Percentiles rank a stretch among this genome's conserved stretches.
phyloP scores from a whole-genome alignment of 2,113 vertebrate species.

The Zapus hudsonius region DNA sequence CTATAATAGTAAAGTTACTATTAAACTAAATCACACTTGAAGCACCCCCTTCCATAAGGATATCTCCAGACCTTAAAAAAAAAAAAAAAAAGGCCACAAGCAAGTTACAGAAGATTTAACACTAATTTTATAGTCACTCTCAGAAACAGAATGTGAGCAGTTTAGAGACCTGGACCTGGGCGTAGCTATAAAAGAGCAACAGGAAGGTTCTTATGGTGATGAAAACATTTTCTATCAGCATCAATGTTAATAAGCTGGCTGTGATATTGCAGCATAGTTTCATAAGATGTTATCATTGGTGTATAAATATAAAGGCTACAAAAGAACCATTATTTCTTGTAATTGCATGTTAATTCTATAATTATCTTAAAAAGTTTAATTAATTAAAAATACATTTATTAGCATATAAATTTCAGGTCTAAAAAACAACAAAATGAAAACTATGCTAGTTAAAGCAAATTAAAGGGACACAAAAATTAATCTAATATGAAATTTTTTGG shows the following conservation, averaged over 20 bases:
- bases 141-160: not conserved
- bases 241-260: not conserved
- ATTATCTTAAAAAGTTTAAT: constrained; percentile 17
- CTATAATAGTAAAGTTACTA: too few species aligned
- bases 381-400: constrained; percentile 18
- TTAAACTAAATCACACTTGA: not conserved
- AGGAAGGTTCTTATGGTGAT: not conserved
- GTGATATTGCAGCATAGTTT: not conserved
- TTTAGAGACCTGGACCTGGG: not conserved
- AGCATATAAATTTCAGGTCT: not conserved
- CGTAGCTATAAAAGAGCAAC: not conserved
- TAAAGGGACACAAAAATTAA: constrained; percentile 11
- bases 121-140: constrained; percentile 14
- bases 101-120: not conserved
- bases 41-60: not conserved
- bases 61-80: not conserved
- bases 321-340: not conserved
- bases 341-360: not conserved
- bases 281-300: not conserved
- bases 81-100: not conserved
- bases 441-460: constrained; percentile 16
- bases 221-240: not conserved
- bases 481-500: not conserved
- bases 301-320: not conserved
- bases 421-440: not conserved